phyloP scores from a whole-genome alignment of 2,797 vertebrate species.

The Rhinatrema bivittatum region DNA sequence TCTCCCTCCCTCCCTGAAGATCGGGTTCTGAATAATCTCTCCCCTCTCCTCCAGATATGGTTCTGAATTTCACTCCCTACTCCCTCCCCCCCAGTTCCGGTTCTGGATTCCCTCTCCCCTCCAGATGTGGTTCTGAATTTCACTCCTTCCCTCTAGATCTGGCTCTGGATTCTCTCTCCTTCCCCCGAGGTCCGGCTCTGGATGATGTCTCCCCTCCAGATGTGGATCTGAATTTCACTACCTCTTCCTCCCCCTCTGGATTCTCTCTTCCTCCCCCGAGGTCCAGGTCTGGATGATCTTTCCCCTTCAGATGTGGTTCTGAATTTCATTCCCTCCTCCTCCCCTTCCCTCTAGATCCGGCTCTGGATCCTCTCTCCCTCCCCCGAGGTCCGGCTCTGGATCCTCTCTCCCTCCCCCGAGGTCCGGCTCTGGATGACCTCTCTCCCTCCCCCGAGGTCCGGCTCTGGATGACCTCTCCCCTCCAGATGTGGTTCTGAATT shows the following conservation, averaged over 20 bases:
- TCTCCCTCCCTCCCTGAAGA: too few relatives aligned
- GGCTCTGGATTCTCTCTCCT: too few relatives aligned
- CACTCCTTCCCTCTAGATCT: too few relatives aligned
- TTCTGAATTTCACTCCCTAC: too few relatives aligned
- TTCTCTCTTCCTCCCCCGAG: background rate
- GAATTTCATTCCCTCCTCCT: too few relatives aligned
- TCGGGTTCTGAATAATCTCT: too few relatives aligned
- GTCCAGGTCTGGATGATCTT: background rate
- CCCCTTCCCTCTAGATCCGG: too few relatives aligned
- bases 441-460: background rate
- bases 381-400: background rate
- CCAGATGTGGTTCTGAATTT: background rate
- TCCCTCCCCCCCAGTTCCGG: too few relatives aligned
- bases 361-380: background rate
- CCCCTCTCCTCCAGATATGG: too few relatives aligned
- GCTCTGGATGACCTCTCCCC: background rate
- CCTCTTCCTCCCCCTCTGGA: background rate
- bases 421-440: background rate
- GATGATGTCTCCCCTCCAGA: too few relatives aligned
- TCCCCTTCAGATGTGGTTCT: background rate
- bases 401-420: background rate
- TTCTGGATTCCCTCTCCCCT: background rate
- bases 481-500: background rate
- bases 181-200: background rate
- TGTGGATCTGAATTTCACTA: too few relatives aligned